Evolutionary conservation across 1,140 invertebrate genomes (phyloP).

Genomic region (Mamestra configurata): DNA sequence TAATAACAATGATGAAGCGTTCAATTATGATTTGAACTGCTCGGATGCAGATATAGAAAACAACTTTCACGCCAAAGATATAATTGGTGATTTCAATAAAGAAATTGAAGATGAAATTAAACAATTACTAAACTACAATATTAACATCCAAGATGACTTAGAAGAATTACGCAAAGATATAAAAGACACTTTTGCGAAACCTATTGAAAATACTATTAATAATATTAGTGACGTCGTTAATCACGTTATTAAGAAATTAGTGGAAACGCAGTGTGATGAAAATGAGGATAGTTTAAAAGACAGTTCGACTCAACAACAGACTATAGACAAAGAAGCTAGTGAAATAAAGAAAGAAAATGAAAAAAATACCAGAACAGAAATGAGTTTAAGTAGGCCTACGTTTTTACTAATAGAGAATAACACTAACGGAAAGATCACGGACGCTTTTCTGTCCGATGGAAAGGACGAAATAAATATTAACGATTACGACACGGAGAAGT

Average conservation of each 20-base stretch:
- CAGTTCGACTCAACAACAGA: constrained; percentile 41
- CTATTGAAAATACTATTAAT: constrained; percentile 85
- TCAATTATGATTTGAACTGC: constrained; percentile 69
- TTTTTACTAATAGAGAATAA: constrained; percentile 82
- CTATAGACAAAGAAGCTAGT: constrained; percentile 62
- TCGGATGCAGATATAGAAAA: constrained; percentile 82
- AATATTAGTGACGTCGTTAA: constrained; percentile 87
- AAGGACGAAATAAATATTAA: constrained; percentile 84
- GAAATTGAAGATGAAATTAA: constrained; percentile 88
- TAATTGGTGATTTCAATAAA: constrained; percentile 88
- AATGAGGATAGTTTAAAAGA: constrained; percentile 52
- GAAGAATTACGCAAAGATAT: constrained; percentile 86
- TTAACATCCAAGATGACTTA: constrained; percentile 85
- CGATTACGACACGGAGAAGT: constrained; percentile 78
- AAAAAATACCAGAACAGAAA: constrained; percentile 78
- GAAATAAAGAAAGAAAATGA: constrained; percentile 79
- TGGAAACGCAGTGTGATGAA: constrained; percentile 72
- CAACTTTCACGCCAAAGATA: constrained; percentile 83
- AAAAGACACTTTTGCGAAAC: constrained; percentile 84
- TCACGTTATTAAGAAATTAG: constrained; percentile 85
- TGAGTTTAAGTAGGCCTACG: constrained; percentile 81
- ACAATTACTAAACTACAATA: constrained; percentile 81
- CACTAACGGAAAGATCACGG: constrained; percentile 82
- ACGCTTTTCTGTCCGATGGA: constrained; percentile 88
- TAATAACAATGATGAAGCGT: constrained; percentile 70